A percentile compares a stretch with the other conserved stretches of the same genome.
phyloP scores from a whole-genome alignment of 2,113 vertebrate species.

The Talpa occidentalis region DNA sequence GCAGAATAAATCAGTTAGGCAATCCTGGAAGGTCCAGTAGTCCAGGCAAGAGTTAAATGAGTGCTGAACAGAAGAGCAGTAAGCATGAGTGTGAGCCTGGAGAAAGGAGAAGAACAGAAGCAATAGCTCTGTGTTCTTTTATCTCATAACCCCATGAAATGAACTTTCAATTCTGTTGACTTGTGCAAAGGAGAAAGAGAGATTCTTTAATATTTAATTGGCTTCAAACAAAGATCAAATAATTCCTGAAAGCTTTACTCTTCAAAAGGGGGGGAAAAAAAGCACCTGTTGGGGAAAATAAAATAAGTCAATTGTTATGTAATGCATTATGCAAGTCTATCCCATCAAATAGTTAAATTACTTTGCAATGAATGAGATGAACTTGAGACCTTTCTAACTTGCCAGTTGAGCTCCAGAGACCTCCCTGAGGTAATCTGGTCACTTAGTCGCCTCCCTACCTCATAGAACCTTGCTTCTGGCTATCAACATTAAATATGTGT shows the following conservation, averaged over 20 bases:
- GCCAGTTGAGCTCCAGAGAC: neutral
- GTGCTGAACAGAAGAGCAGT: neutral
- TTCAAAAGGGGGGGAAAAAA: conserved; percentile 45
- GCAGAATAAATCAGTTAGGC: neutral
- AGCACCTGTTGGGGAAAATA: neutral
- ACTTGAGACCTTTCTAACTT: neutral
- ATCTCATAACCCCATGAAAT: neutral
- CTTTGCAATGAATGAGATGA: neutral
- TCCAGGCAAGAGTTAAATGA: neutral
- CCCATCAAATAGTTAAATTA: neutral
- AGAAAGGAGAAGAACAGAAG: neutral
- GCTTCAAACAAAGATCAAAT: conserved; percentile 35
- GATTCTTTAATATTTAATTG: conserved; percentile 27
- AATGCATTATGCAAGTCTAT: neutral
- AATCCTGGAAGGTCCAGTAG: neutral
- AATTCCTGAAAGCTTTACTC: conserved; percentile 22
- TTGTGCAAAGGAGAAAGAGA: neutral
- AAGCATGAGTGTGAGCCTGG: neutral
- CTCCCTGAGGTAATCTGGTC: neutral
- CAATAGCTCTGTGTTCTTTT: neutral
- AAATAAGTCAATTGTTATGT: neutral
- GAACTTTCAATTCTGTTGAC: neutral
- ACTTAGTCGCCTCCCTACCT: neutral
- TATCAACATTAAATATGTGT: neutral
- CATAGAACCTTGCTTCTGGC: neutral